Percentiles rank a stretch among this genome's conserved stretches.
phyloP scores from a whole-genome alignment of 2,113 vertebrate species.

The Caretta caretta region DNA sequence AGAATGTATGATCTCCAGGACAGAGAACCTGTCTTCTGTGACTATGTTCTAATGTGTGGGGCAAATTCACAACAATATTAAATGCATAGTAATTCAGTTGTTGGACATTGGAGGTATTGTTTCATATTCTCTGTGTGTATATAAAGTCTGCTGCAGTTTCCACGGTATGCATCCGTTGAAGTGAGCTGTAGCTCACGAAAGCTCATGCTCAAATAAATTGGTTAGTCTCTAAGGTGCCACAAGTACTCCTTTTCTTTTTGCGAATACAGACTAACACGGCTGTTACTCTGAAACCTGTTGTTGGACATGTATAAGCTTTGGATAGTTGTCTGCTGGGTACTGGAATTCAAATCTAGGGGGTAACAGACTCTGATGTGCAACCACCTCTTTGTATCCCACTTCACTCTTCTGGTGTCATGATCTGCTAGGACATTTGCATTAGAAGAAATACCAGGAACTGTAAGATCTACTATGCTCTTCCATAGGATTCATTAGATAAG shows the following conservation, averaged over 20 bases:
- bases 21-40: background rate
- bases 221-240: no score
- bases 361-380: background rate
- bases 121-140: no score
- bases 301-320: background rate
- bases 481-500: background rate
- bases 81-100: background rate
- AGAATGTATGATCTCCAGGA: background rate
- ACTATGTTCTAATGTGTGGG: background rate
- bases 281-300: no score
- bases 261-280: no score
- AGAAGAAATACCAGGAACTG: background rate
- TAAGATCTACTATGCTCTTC: background rate
- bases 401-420: background rate
- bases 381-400: background rate
- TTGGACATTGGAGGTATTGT: no score
- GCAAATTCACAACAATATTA: conserved; percentile 9
- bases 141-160: no score
- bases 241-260: no score
- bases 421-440: background rate
- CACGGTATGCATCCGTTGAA: no score
- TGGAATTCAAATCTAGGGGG: background rate
- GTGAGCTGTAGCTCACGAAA: no score
- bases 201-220: no score
- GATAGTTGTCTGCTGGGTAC: background rate